Evolutionary conservation across 1,140 invertebrate genomes (phyloP).

Genomic region (Papilio glaucus): DNA sequence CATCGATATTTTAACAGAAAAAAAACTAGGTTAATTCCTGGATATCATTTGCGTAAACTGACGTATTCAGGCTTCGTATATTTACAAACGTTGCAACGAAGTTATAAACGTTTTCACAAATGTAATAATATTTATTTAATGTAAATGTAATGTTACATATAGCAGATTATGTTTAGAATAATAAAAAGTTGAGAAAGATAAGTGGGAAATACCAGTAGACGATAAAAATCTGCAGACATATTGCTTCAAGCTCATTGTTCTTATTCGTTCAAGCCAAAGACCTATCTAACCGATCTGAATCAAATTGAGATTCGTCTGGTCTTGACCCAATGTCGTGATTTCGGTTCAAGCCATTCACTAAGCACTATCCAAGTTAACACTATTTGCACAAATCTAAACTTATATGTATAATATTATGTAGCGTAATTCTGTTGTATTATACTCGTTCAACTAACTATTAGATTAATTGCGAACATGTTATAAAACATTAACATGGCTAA

Average conservation of each 20-base stretch:
- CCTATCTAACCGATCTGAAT: conserved; percentile 30
- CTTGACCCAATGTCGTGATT: conserved; percentile 37
- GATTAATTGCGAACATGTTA: not conserved
- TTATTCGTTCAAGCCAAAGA: conserved; percentile 34
- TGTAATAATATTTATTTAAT: conserved; percentile 25
- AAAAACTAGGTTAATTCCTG: conserved; percentile 76
- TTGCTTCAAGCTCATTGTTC: conserved; percentile 35
- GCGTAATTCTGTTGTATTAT: not conserved
- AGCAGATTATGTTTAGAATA: conserved; percentile 20
- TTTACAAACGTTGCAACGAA: conserved; percentile 55
- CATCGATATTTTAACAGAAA: conserved; percentile 68
- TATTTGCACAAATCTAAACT: not conserved
- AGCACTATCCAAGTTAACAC: not conserved
- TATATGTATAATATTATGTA: conserved; percentile 13
- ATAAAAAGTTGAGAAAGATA: conserved; percentile 1
- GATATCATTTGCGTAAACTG: conserved; percentile 71
- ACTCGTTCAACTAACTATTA: not conserved
- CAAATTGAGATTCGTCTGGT: conserved; percentile 32
- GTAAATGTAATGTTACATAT: conserved; percentile 48
- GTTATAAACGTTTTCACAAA: conserved; percentile 3
- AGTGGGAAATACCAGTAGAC: conserved; percentile 33
- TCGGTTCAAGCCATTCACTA: conserved; percentile 31
- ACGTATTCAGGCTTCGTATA: conserved; percentile 53
- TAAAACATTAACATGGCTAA: not conserved
- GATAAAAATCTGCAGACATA: conserved; percentile 37